These are phyloP conservation scores for Mormyrops attenuatus DNA, from an alignment of 2,797 vertebrate species.

Conservation along the genomic window DNA sequence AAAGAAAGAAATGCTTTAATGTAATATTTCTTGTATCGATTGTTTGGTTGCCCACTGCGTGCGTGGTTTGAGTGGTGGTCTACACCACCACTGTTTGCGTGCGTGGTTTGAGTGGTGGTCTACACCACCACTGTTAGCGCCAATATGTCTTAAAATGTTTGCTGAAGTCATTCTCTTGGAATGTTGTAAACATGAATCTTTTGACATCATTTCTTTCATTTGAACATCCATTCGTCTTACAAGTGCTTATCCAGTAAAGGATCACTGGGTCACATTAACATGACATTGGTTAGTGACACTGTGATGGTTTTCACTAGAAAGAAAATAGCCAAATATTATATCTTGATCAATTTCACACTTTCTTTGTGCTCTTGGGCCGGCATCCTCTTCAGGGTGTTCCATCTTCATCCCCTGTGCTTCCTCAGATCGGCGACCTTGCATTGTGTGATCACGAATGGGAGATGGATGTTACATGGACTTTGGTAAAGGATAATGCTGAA, in stretches of 20 bases:
- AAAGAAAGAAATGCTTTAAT: background rate
- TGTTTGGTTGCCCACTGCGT: background rate
- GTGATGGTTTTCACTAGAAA: background rate
- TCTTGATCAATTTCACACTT: background rate
- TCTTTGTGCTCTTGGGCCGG: background rate
- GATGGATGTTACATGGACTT: background rate
- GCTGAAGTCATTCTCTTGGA: background rate
- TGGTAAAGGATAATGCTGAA: background rate
- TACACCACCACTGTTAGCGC: background rate
- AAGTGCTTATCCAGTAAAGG: background rate
- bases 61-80: no score
- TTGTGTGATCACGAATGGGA: background rate
- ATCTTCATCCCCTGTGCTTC: background rate
- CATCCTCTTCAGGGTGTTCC: background rate
- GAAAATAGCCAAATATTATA: background rate
- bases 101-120: no score
- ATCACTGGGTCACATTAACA: background rate
- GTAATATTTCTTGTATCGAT: background rate
- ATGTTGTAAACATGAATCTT: background rate
- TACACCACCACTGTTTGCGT: background rate
- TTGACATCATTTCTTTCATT: background rate
- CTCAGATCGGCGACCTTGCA: background rate
- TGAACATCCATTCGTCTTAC: background rate
- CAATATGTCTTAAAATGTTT: background rate
- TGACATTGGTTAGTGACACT: background rate